These are phyloP conservation scores for Stictonetta naevosa DNA, from an alignment of 2,113 vertebrate species.

Conservation along the genomic window DNA sequence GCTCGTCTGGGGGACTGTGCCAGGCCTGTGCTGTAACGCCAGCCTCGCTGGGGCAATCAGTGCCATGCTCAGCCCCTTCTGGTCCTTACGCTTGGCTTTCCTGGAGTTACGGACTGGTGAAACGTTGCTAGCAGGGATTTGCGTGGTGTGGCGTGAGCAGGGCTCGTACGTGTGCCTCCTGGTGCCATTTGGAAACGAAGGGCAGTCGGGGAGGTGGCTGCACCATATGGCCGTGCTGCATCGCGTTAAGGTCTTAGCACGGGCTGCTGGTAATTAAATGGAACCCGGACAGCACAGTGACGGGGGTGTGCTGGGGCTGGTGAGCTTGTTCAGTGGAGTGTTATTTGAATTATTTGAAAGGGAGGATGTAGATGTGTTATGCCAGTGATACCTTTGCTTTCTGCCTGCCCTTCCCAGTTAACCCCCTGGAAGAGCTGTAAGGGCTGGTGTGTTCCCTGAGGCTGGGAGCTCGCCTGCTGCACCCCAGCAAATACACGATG, in stretches of 20 bases:
- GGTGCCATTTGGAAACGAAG: not conserved
- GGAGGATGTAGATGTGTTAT: not conserved
- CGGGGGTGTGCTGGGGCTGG: not conserved
- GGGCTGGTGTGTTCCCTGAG: not conserved
- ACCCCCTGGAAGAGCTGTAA: not conserved
- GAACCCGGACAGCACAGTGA: not conserved
- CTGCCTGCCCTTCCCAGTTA: rapidly evolving
- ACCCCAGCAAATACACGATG: not conserved
- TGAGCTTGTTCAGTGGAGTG: rapidly evolving
- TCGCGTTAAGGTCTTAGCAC: not conserved
- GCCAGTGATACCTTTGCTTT: not conserved
- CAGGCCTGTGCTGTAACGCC: not conserved
- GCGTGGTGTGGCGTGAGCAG: not conserved
- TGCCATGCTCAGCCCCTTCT: not conserved
- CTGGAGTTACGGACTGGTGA: not conserved
- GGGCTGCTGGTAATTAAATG: not conserved
- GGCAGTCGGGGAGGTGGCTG: not conserved
- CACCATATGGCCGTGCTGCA: constrained; percentile 24
- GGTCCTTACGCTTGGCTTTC: not conserved
- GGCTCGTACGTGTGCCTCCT: not conserved
- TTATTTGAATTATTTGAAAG: not conserved
- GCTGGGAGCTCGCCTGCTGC: not conserved
- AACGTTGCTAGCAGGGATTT: not conserved
- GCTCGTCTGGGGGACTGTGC: not conserved
- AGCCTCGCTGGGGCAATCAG: not conserved